These are phyloP conservation scores for Gracilinanus agilis DNA, from an alignment of 2,113 vertebrate genomes.

Conservation along the genomic window DNA sequence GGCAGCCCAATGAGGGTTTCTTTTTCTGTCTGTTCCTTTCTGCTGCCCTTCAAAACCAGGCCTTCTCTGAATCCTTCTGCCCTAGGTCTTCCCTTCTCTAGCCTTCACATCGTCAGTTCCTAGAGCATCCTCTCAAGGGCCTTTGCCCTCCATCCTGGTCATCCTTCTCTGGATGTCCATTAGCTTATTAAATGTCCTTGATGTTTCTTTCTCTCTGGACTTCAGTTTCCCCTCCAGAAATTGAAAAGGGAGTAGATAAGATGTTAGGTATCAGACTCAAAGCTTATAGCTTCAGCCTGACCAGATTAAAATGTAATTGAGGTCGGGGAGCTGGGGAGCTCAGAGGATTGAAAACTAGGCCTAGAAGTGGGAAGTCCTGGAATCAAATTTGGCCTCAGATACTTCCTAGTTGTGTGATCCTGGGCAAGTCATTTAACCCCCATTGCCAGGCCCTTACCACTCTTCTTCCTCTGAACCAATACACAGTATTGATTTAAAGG, in stretches of 20 bases:
- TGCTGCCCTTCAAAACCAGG: not conserved
- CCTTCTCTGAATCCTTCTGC: not conserved
- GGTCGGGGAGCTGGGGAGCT: too few species aligned
- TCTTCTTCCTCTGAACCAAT: too few species aligned
- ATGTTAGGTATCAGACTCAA: not conserved
- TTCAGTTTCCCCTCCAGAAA: not conserved
- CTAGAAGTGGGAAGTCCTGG: too few species aligned
- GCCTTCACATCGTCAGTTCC: not conserved
- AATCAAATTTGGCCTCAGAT: too few species aligned
- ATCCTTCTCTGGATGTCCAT: not conserved
- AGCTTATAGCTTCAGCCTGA: not conserved
- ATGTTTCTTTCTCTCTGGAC: not conserved
- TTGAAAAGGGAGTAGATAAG: not conserved
- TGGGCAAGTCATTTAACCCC: too few species aligned
- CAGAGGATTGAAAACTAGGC: too few species aligned
- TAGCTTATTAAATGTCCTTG: not conserved
- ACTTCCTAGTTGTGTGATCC: too few species aligned
- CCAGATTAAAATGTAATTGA: not conserved
- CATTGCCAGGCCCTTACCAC: too few species aligned
- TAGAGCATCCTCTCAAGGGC: not conserved
- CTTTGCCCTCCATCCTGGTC: not conserved
- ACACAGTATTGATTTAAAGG: too few species aligned
- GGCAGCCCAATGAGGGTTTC: not conserved
- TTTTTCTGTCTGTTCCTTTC: not conserved
- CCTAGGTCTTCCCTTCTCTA: not conserved